Conservation (phyloP, 35 echinoderm and acorn worm species). For the Diadema setosum region DNA sequence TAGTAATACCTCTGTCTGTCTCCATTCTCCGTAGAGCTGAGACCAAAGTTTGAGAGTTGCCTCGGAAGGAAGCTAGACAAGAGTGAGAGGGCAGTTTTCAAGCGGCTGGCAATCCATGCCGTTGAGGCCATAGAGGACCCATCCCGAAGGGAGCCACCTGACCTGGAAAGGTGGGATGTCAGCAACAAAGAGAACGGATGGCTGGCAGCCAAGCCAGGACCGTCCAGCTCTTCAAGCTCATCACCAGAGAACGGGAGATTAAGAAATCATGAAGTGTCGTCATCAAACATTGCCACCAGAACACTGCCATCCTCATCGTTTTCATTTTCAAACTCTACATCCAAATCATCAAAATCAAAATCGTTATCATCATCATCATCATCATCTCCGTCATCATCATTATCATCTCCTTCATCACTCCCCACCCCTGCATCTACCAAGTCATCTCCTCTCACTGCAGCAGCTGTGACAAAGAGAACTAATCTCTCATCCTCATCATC, state of each 20-base stretch:
- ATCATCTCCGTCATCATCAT: not conserved
- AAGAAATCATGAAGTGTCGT: no score
- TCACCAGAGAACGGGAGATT: no score
- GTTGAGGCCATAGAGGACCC: not conserved
- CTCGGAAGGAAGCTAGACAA: not conserved
- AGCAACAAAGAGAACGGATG: slow-evolving; percentile 1
- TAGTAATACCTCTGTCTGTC: not conserved
- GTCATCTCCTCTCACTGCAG: no score
- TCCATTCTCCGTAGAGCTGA: not conserved
- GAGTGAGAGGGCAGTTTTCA: not conserved
- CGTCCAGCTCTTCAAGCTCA: no score
- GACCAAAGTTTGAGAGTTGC: slow-evolving; percentile 7
- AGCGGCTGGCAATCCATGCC: not conserved
- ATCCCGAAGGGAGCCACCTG: not conserved
- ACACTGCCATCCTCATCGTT: not conserved
- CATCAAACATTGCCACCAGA: no score
- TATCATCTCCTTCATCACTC: no score
- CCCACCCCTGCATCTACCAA: no score
- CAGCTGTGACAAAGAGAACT: no score
- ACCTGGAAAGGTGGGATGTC: not conserved
- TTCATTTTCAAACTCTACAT: not conserved
- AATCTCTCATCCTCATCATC: no score
- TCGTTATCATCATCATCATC: not conserved
- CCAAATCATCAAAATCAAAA: not conserved
- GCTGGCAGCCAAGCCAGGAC: not conserved